phyloP scores from a whole-genome alignment of 2,888 invertebrate genomes.

The Anagyrus pseudococci region DNA sequence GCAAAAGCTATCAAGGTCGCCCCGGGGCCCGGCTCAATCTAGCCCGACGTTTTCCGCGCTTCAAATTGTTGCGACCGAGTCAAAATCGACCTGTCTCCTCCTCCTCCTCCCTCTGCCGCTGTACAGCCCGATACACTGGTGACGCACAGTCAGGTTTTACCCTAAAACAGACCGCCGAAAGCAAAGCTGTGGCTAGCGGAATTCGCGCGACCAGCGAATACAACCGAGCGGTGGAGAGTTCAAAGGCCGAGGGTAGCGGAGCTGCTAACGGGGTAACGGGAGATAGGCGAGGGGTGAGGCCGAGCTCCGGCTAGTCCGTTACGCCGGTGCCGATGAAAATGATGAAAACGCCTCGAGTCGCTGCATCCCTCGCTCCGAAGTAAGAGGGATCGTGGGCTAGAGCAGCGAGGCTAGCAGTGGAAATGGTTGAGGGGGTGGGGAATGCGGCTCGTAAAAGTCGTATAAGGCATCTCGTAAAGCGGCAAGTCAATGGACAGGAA shows the following conservation, averaged over 20 bases:
- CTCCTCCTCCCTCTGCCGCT: not conserved
- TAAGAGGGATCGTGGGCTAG: too few species aligned
- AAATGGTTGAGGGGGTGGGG: too few species aligned
- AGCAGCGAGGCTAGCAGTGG: too few species aligned
- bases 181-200: not conserved
- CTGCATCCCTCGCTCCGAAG: conserved; percentile 34
- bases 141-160: too few species aligned
- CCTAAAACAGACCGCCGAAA: too few species aligned
- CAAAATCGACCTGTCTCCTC: not conserved
- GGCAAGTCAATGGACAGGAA: conserved; percentile 41
- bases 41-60: not conserved
- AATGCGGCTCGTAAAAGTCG: conserved; percentile 42
- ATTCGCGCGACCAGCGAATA: not conserved
- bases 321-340: conserved; percentile 32
- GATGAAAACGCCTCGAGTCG: conserved; percentile 40
- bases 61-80: not conserved
- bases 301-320: not conserved
- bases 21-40: not conserved
- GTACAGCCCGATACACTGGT: too few species aligned
- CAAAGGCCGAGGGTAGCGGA: not conserved
- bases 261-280: not conserved
- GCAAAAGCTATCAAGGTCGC: conserved; percentile 8
- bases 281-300: not conserved
- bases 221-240: not conserved
- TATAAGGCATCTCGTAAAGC: conserved; percentile 41